Conservation (phyloP, 2,888 invertebrate species). For the Tetragnatha montana region DNA sequence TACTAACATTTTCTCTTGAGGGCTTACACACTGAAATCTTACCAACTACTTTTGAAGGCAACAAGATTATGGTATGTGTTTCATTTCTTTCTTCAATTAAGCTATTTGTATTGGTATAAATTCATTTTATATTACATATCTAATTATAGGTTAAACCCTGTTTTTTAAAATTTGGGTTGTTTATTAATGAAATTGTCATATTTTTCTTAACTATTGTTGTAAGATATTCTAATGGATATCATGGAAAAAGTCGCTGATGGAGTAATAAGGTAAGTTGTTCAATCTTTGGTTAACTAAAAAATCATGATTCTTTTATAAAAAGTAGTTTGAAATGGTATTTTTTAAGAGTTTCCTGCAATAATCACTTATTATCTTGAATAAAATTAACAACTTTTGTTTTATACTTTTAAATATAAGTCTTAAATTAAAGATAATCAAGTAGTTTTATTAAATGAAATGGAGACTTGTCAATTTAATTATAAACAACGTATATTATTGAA, state of each 20-base stretch:
- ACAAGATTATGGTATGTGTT: background rate
- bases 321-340: too few species aligned
- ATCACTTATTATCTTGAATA: background rate
- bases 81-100: background rate
- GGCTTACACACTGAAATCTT: conserved; percentile 25
- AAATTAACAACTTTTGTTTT: background rate
- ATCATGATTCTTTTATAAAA: too few species aligned
- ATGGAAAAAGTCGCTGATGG: conserved; percentile 77
- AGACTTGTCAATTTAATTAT: background rate
- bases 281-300: background rate
- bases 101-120: background rate
- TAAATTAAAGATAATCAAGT: background rate
- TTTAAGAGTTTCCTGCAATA: background rate
- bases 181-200: background rate
- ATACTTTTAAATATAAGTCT: background rate
- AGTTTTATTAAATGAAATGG: background rate
- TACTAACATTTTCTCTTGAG: conserved; percentile 44
- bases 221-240: conserved; percentile 76
- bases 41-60: background rate
- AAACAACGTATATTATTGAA: background rate
- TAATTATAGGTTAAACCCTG: background rate
- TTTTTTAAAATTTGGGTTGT: background rate
- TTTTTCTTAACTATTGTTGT: conserved; percentile 34
- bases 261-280: conserved; percentile 75
- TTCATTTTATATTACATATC: background rate